phyloP scores from a whole-genome alignment of 2,797 vertebrate genomes.

The Enteromius viviparus region DNA sequence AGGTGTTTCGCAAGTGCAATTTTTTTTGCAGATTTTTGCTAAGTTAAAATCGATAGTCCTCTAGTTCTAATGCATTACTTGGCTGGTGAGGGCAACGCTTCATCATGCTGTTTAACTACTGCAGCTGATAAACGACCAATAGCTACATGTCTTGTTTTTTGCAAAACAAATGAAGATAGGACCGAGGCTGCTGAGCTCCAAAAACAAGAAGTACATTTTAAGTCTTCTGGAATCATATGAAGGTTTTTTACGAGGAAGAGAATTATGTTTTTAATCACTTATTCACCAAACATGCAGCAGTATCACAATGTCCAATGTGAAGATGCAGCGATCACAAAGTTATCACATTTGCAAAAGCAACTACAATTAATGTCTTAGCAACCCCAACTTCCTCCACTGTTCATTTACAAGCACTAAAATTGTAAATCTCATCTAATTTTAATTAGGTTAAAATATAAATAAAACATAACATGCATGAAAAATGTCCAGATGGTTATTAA shows the following conservation, averaged over 20 bases:
- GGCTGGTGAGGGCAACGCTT: neutral
- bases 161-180: neutral
- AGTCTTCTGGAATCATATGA: neutral
- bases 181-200: neutral
- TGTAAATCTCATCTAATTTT: neutral
- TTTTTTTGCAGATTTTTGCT: slow-evolving; percentile 1
- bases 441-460: neutral
- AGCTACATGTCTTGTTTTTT: neutral
- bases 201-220: neutral
- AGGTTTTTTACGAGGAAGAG: neutral
- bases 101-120: slow-evolving; percentile 18
- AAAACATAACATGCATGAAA: no score
- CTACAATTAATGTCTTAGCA: no score
- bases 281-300: neutral
- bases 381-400: neutral
- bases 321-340: no score
- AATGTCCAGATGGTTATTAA: neutral
- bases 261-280: no score
- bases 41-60: slow-evolving; percentile 24
- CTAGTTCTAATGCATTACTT: slow-evolving; percentile 20
- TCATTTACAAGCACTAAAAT: neutral
- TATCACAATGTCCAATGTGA: no score
- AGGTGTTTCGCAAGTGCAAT: slow-evolving; percentile 35
- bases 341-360: neutral
- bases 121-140: neutral